Base-by-base conservation (phyloP, 2,113 vertebrate genomes). In the Syrmaticus mikado region DNA sequence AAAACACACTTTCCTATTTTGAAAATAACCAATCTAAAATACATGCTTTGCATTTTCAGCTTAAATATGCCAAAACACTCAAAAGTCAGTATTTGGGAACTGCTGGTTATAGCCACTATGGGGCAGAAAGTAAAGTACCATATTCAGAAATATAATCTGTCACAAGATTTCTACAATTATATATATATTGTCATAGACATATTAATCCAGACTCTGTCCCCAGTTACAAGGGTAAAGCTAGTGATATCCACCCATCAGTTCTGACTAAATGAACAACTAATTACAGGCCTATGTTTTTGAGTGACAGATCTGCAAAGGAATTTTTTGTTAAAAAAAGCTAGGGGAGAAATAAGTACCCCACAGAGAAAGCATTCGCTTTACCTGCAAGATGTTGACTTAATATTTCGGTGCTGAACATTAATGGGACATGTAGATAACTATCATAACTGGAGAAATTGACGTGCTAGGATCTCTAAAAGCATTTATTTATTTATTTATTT, bases 251-350 rank as follows among this genome's bases (percentile, higher is more conserved):
- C 28, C n/a, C 72, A 65, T 50, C 45, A 92, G 45, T 90, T 77
- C 70, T 57, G 86, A 95, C 41, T 78, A 67, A 67, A 91, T 72
- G 82, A 94, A 78, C 9, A 64, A 18, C 25, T 79, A 68, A 72
- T 52, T 90, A 60, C 8, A 75, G 62, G 34, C 55, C 61, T 38
- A 78, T 64, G 20, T 75, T 77, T 76, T 85, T 58, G 67, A 84
- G 28, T 77, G 81, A 79, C 55, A 85, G 55, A 43, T 32, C 22
- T 36, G 13, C 68, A 85, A 65, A 78, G 24, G 20, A 64, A 76
- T 20, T 71, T 10, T 82, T 52, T 45, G 24, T 60, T 57, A 70
- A 53, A 72, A 88, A 27, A 52, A 52, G 7, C 15, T 36, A 61
- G 13, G 45, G 45, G 24, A 70, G 53, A 95, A 75, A 60, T 82